These are phyloP conservation scores for Monochamus saltuarius DNA, from an alignment of 1,140 invertebrate genomes.

Conservation along the genomic window DNA sequence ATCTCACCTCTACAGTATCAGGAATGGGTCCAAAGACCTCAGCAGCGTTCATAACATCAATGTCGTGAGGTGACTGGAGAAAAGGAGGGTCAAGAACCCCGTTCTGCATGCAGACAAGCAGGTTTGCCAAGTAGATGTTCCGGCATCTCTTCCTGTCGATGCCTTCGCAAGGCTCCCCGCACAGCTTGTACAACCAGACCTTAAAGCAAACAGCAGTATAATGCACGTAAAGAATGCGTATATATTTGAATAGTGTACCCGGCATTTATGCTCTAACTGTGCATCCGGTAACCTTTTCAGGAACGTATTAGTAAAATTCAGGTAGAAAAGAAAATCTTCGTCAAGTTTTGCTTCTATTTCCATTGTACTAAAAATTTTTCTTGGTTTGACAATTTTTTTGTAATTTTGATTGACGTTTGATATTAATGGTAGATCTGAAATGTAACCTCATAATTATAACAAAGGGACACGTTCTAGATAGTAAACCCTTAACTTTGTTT, in stretches of 20 bases:
- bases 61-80: slow-evolving; percentile 38
- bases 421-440: too few relatives aligned
- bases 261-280: slow-evolving; percentile 23
- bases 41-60: slow-evolving; percentile 43
- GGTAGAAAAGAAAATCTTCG: slow-evolving; percentile 52
- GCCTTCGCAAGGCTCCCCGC: slow-evolving; percentile 43
- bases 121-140: slow-evolving; percentile 51
- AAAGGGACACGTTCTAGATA: too few relatives aligned
- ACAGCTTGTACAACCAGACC: slow-evolving; percentile 50
- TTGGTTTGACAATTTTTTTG: too few relatives aligned
- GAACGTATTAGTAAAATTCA: slow-evolving; percentile 48
- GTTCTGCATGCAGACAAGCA: slow-evolving; percentile 50
- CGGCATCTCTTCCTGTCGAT: slow-evolving; percentile 48
- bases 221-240: slow-evolving; percentile 20
- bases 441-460: too few relatives aligned
- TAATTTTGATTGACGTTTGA: too few relatives aligned
- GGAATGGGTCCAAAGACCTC: slow-evolving; percentile 35
- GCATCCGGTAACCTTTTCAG: slow-evolving; percentile 31
- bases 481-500: too few relatives aligned
- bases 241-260: slow-evolving; percentile 6
- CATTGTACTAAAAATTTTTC: slow-evolving; percentile 30
- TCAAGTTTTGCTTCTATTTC: slow-evolving; percentile 50
- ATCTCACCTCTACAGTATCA: slow-evolving; percentile 26
- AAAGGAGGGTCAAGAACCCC: slow-evolving; percentile 48
- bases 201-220: background rate